These are phyloP conservation scores for Isaurus tuberculatus DNA, from an alignment of 92 coral and sea anemone species.

Conservation along the genomic window DNA sequence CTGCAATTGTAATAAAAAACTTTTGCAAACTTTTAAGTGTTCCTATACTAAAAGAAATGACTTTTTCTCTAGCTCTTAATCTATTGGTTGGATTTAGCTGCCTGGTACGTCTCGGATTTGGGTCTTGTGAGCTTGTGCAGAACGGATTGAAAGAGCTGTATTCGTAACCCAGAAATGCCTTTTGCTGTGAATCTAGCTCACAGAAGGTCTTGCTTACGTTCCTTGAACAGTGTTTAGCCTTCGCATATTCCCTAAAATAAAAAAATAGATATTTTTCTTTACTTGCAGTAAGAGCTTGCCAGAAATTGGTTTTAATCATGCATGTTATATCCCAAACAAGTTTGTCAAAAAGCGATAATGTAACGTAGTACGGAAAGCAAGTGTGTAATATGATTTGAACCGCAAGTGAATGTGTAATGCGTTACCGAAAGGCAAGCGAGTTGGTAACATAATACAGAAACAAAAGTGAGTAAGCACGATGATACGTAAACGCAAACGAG, in stretches of 20 bases:
- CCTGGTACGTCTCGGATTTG: not conserved
- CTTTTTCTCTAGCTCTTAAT: not conserved
- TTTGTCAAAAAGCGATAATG: too few species aligned
- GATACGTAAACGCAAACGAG: too few species aligned
- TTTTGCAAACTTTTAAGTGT: not conserved
- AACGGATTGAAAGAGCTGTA: slow-evolving; percentile 26
- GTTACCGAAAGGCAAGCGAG: too few species aligned
- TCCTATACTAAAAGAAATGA: not conserved
- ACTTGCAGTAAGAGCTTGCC: not conserved
- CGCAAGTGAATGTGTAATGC: too few species aligned
- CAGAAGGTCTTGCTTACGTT: slow-evolving; percentile 5
- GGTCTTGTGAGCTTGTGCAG: slow-evolving; percentile 32
- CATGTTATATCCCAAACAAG: too few species aligned
- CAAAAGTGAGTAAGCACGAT: too few species aligned
- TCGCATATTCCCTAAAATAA: slow-evolving; percentile 17
- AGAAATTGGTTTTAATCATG: too few species aligned
- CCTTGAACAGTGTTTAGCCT: slow-evolving; percentile 24
- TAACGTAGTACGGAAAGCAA: too few species aligned
- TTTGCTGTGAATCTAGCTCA: not conserved
- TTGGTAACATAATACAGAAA: too few species aligned
- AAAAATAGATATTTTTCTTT: not conserved
- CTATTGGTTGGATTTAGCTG: not conserved
- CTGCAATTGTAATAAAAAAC: not conserved
- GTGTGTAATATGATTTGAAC: too few species aligned
- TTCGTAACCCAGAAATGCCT: not conserved